Conservation (phyloP, 2,113 vertebrate genomes). For the Calyptommatus sinebrachiatus region DNA sequence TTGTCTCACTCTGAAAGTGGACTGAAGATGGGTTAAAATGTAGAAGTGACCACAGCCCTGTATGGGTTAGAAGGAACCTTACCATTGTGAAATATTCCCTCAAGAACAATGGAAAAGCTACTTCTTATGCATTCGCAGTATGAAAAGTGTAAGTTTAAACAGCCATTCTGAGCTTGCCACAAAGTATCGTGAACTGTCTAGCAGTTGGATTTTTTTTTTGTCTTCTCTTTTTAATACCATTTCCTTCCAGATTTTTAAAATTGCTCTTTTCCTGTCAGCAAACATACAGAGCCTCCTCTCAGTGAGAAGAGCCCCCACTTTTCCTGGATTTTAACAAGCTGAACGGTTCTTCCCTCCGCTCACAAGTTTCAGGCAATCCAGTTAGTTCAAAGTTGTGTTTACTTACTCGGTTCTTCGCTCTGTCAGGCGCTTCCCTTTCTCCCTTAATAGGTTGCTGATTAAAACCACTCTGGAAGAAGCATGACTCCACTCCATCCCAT, state of each 20-base stretch:
- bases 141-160: conserved; percentile 58
- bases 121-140: neutral
- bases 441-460: conserved; percentile 68
- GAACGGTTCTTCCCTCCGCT: conserved; percentile 33
- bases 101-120: conserved; percentile 17
- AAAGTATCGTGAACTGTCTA: conserved; percentile 50
- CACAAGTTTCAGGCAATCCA: conserved; percentile 45
- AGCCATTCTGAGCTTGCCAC: conserved; percentile 24
- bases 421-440: conserved; percentile 66
- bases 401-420: conserved; percentile 72
- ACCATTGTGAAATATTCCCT: conserved; percentile 1
- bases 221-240: conserved; percentile 33
- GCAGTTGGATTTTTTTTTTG: conserved; percentile 33
- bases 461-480: conserved; percentile 70
- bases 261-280: conserved; percentile 60
- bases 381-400: conserved; percentile 72
- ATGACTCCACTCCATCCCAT: conserved; percentile 61
- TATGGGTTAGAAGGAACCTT: neutral
- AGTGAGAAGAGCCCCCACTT: conserved; percentile 13
- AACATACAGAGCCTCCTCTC: conserved; percentile 47
- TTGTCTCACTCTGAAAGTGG: too few relatives aligned
- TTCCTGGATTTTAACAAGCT: conserved; percentile 51
- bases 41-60: neutral
- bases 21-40: too few relatives aligned
- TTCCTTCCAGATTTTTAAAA: conserved; percentile 42